These are phyloP conservation scores for Zootoca vivipara DNA, from an alignment of 2,113 vertebrate genomes.

Conservation along the genomic window DNA sequence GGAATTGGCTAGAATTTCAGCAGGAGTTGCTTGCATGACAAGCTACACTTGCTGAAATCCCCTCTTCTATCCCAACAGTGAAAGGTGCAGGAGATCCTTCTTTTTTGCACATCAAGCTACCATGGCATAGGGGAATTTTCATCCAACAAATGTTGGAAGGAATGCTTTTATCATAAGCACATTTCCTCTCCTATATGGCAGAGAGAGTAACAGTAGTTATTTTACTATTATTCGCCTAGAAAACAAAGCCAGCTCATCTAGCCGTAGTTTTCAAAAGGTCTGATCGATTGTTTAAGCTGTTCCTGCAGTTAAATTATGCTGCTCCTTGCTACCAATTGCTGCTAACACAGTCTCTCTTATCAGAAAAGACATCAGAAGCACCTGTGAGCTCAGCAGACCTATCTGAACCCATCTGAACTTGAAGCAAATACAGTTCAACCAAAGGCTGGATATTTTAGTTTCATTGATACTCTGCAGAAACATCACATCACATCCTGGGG, in stretches of 20 bases:
- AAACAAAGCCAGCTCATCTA: background rate
- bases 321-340: background rate
- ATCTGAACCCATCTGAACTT: background rate
- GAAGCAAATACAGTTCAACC: background rate
- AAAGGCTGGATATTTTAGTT: background rate
- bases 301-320: background rate
- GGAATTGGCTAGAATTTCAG: background rate
- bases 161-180: background rate
- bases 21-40: background rate
- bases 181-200: constrained; percentile 6
- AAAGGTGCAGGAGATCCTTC: too few relatives aligned
- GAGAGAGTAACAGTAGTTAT: background rate
- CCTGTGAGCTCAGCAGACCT: background rate
- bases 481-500: background rate
- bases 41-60: too few relatives aligned
- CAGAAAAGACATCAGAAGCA: background rate
- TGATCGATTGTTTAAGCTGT: background rate
- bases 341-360: background rate
- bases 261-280: background rate
- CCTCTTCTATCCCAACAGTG: too few relatives aligned
- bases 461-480: background rate
- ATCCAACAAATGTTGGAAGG: too few relatives aligned
- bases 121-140: too few relatives aligned
- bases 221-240: background rate
- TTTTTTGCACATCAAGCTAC: too few relatives aligned